Evolutionary conservation across 2,113 vertebrate genomes (phyloP).

Genomic region (Phylloscopus whistleri): DNA sequence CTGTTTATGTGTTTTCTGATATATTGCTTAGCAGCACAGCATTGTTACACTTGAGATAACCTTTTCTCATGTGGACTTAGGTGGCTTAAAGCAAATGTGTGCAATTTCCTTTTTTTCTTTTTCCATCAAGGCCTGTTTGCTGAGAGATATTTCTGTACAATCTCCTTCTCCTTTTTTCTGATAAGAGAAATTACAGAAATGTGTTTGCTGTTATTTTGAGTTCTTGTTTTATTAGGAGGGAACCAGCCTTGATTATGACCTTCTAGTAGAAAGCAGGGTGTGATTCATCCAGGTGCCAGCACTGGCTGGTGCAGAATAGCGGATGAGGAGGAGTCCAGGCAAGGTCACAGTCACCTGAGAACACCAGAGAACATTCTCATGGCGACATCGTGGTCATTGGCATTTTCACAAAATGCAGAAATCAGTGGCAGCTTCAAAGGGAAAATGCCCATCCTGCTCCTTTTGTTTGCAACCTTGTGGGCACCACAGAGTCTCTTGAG

Average conservation of each 20-base stretch:
- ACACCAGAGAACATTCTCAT: neutral
- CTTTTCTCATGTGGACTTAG: neutral
- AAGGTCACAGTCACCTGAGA: neutral
- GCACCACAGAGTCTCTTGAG: neutral
- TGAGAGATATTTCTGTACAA: neutral
- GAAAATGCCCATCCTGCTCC: neutral
- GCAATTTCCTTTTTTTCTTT: neutral
- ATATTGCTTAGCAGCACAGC: neutral
- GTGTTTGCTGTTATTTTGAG: neutral
- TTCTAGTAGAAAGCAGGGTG: neutral
- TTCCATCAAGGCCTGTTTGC: neutral
- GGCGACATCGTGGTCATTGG: accelerated
- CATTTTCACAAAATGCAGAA: neutral
- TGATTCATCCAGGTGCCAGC: neutral
- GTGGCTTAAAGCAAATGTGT: neutral
- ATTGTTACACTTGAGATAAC: neutral
- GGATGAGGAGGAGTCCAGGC: neutral
- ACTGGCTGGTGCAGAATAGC: neutral
- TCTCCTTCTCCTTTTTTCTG: neutral
- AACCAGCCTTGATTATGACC: neutral
- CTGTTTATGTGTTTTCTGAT: neutral
- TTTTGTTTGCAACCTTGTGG: neutral
- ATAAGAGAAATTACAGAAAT: neutral
- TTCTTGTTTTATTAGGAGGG: neutral
- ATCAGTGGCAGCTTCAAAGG: neutral